Evolutionary conservation across 2,797 vertebrate species (phyloP), one percentile per base, ranked within the genome.

Genomic region (Characodon lateralis): DNA sequence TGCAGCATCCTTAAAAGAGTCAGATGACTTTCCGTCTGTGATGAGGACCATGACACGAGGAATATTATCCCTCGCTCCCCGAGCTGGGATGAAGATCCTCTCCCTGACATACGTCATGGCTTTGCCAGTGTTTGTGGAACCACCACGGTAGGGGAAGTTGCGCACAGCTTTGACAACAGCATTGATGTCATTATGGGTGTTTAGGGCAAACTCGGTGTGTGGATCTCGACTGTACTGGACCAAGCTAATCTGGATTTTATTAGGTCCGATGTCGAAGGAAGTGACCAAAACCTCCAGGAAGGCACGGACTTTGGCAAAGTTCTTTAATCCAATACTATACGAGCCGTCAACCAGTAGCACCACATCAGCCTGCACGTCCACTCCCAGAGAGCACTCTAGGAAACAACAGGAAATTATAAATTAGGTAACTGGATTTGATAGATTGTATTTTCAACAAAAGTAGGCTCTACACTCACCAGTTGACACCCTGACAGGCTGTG

Each of bases 31-130:
- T 81, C 98, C 98, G 5, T 99, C 98, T 3, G 98, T 99, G 90
- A 99, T 99, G 87, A 99, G 97, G 88, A 99, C 99, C 98, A 98
- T 99, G 90, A 99, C 97, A 18, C 97, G 96, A 0, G 98, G 98
- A 2, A 99, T 97, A 5, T 98, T 97, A 74, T 92, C 81, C 87
- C 98, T 97, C 5, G 98, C 98, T 24, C 98, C 98, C 75, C 96
- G 97, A 83, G 83, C 83, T 53, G 92, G 18, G 74, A 97, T 85
- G 78, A 98, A 98, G 87, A 99, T 97, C 92, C 97, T 98, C 84
- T 99, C 97, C 85, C 94, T 96, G 85, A 99, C 98, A 0, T 98
- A 99, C 14, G 95, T 96, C 98, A 99, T 99, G 70, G 98, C 98
- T 90, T 95, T 98, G 87, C 98, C 98, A 18, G 98, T 99, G 91